phyloP scores from a whole-genome alignment of 2,113 vertebrate species.

The human region DNA sequence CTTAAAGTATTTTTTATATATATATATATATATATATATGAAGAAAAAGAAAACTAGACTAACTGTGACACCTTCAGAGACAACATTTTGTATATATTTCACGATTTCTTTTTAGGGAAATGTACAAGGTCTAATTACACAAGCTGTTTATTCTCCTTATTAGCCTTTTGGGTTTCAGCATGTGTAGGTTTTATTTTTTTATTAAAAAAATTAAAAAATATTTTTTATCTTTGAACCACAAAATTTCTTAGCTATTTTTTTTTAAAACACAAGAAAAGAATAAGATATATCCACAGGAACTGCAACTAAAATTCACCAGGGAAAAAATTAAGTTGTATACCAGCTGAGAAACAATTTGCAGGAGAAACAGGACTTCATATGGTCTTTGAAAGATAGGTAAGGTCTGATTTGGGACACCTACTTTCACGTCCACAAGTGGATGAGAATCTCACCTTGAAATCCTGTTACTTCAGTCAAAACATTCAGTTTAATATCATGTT shows the following conservation, averaged over 20 bases:
- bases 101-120: constrained; percentile 61
- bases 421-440: background rate
- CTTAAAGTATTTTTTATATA: no score
- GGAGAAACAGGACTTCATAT: background rate
- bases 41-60: background rate
- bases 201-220: background rate
- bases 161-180: constrained; percentile 45
- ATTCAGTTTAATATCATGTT: background rate
- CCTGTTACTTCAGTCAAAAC: background rate
- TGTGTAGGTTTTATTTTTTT: constrained; percentile 21
- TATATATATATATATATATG: no score
- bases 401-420: background rate
- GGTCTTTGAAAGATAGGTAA: background rate
- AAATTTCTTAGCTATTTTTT: background rate
- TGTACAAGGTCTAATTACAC: constrained; percentile 31
- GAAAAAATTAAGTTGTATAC: background rate
- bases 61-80: constrained; percentile 37
- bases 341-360: background rate
- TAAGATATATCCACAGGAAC: background rate
- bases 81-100: constrained; percentile 49
- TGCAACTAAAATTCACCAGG: background rate
- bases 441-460: background rate
- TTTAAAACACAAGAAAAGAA: background rate
- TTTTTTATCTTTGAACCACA: background rate
- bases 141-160: constrained; percentile 48